Conservation (phyloP, 2,113 vertebrate genomes). For the Sphyrna mokarran region DNA sequence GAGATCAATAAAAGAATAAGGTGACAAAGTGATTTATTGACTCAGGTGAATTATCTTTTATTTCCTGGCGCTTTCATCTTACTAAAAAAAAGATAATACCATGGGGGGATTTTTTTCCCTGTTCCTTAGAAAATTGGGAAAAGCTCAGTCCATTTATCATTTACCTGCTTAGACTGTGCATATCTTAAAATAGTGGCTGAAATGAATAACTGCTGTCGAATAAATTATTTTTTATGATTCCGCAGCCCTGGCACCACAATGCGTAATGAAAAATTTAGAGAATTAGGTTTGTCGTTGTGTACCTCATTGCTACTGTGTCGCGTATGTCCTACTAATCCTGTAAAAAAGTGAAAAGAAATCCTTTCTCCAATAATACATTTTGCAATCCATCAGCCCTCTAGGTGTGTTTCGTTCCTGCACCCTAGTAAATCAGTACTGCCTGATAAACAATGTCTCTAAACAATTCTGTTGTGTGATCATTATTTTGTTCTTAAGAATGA, state of each 20-base stretch:
- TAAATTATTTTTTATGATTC: slow-evolving; percentile 44
- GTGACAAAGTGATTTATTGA: slow-evolving; percentile 67
- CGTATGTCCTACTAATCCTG: slow-evolving; percentile 53
- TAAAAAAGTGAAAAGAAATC: slow-evolving; percentile 63
- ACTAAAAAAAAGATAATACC: slow-evolving; percentile 43
- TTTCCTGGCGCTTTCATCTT: slow-evolving; percentile 40
- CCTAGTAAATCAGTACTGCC: slow-evolving; percentile 61
- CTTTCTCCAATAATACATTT: slow-evolving; percentile 67
- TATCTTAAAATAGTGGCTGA: slow-evolving; percentile 57
- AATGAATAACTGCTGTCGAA: slow-evolving; percentile 46
- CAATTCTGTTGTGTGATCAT: slow-evolving; percentile 69
- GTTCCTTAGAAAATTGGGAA: slow-evolving; percentile 52
- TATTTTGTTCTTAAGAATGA: slow-evolving; percentile 64
- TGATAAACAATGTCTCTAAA: slow-evolving; percentile 70
- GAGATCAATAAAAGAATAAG: slow-evolving; percentile 71
- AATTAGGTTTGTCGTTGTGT: slow-evolving; percentile 34
- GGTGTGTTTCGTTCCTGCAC: slow-evolving; percentile 55
- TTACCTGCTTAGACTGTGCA: slow-evolving; percentile 37
- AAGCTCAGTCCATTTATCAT: slow-evolving; percentile 55
- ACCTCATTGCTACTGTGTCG: background rate
- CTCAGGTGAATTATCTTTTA: slow-evolving; percentile 48
- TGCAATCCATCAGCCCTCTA: slow-evolving; percentile 65
- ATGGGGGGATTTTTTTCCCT: slow-evolving; percentile 49
- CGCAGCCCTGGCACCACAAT: slow-evolving; percentile 39
- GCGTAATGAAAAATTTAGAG: slow-evolving; percentile 45